phyloP scores from a whole-genome alignment of 2,888 invertebrate genomes.

The Ornithoptera alexandrae region DNA sequence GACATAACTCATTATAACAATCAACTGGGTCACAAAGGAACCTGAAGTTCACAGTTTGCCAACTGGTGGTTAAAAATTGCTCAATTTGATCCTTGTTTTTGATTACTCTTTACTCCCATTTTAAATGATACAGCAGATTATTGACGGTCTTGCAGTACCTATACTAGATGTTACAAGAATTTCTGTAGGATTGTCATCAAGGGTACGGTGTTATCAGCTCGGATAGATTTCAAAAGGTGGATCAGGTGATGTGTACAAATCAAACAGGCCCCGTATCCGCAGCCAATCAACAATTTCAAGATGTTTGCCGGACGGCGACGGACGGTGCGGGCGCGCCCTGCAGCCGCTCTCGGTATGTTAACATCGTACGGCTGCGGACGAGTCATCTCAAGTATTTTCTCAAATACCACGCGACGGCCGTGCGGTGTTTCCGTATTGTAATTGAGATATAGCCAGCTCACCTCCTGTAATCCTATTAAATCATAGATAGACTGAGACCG shows the following conservation, averaged over 20 bases:
- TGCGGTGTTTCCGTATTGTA: conserved; percentile 24
- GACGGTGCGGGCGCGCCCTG: conserved; percentile 39
- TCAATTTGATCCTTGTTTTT: no score
- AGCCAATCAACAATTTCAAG: conserved; percentile 74
- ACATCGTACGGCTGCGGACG: conserved; percentile 33
- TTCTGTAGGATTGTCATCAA: neutral
- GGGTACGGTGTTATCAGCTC: conserved; percentile 44
- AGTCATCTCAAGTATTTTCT: conserved; percentile 41
- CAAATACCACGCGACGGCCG: conserved; percentile 25
- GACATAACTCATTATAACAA: no score
- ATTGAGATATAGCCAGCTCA: conserved; percentile 18
- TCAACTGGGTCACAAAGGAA: no score
- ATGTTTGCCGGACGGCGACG: conserved; percentile 56
- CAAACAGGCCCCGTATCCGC: conserved; percentile 67
- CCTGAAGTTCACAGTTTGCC: no score
- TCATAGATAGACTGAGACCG: neutral
- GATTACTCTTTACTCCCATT: no score
- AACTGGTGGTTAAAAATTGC: no score
- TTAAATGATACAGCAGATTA: no score
- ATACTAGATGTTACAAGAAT: no score
- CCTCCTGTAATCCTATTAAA: neutral
- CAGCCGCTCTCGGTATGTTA: conserved; percentile 32
- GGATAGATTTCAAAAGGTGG: conserved; percentile 37
- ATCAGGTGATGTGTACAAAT: conserved; percentile 67
- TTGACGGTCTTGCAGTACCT: no score